Conservation (phyloP, 2,888 invertebrate species). For the Protodeltote pygarga region DNA sequence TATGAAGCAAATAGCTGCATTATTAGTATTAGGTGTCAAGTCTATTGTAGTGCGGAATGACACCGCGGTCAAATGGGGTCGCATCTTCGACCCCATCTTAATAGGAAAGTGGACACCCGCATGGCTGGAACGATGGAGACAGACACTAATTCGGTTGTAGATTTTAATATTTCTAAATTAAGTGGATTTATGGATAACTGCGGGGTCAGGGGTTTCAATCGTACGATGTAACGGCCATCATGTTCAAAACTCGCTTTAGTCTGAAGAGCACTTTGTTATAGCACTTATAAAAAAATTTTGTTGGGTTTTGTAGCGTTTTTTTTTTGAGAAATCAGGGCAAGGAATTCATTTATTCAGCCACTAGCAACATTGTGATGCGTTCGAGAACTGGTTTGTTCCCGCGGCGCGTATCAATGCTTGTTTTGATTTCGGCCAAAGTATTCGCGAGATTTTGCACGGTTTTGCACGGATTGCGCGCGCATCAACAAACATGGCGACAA, state of each 20-base stretch:
- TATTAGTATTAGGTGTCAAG: conserved; percentile 57
- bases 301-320: conserved; percentile 10
- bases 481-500: conserved; percentile 84
- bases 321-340: conserved; percentile 22
- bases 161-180: conserved; percentile 67
- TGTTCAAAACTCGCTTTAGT: conserved; percentile 6
- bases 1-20: conserved; percentile 52
- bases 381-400: conserved; percentile 57
- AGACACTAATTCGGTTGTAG: conserved; percentile 67
- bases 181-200: conserved; percentile 63
- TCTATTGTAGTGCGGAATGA: conserved; percentile 54
- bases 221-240: conserved; percentile 36
- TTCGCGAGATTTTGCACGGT: conserved; percentile 79
- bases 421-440: conserved; percentile 71
- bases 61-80: conserved; percentile 56
- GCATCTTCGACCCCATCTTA: conserved; percentile 69
- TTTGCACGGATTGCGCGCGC: conserved; percentile 65
- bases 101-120: conserved; percentile 80
- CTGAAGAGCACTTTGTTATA: conserved; percentile 3
- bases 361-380: conserved; percentile 43
- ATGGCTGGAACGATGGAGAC: conserved; percentile 56
- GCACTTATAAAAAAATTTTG: conserved; percentile 17
- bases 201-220: conserved; percentile 55
- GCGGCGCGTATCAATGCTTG: conserved; percentile 64
- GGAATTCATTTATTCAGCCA: conserved; percentile 42